Evolutionary conservation across 1,140 invertebrate genomes (phyloP), one percentile per base, ranked within the genome.

Genomic region (Aphaenogaster floridana): DNA sequence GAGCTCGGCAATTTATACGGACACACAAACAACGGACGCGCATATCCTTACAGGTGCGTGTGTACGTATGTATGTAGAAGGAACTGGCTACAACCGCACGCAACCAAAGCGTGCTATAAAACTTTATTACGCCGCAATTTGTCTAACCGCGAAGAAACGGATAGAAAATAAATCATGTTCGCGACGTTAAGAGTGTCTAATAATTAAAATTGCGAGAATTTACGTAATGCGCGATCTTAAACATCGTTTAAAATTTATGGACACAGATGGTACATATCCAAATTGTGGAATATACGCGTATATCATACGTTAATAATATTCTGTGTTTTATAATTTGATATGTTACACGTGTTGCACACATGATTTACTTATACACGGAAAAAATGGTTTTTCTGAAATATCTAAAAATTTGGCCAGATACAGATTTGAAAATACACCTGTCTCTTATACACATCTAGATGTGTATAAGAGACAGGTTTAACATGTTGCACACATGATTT

Each of bases 1-100:
- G 90, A 91, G 90, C 90, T 81, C 88, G 74, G 90, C 90, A 89
- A 91, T 91, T 91, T 90, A 91, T 91, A 91, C 61, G 48, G 52
- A 57, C 78, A 86, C 83, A 88, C 90, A 76, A 39, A 66, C 86
- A 59, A 86, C 77, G 77, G 52, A 45, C 45, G 11, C 17, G 59
- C 68, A 42, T 78, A n/a, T 76, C 54, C 59, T 61, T 84, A 69
- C 72, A 59, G 28, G 11, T 34, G 13, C 80, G 59, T 36, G 28
- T 68, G n/a, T 54, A 76, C 11, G 59, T 39, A 0, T n/a, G 21
- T 7, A 13, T 15, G 61, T 63, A 1, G 28, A 42, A 48, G 50
- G 17, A 13, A 69, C 36, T 15, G 13, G 69, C 66, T 48, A 17
- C 59, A 61, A 48, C 39, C 79, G 59, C 89, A 54, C 77, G 39